These are phyloP conservation scores for Acropternis orthonyx DNA, from an alignment of 2,797 vertebrate genomes.

Conservation along the genomic window DNA sequence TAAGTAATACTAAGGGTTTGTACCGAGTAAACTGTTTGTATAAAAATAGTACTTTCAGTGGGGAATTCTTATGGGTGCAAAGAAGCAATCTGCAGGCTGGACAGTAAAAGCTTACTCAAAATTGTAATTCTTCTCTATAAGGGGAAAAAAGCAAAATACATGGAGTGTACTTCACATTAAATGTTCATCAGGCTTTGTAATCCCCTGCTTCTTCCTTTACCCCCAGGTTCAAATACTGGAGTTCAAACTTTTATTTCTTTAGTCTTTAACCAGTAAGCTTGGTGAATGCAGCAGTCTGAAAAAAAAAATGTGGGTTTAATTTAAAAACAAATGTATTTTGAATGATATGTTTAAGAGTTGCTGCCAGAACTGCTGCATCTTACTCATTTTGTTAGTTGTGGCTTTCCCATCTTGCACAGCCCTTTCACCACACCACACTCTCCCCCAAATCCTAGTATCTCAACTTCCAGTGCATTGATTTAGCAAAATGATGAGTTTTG, in stretches of 20 bases:
- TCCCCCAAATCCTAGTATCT: neutral
- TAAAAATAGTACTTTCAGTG: neutral
- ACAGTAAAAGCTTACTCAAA: neutral
- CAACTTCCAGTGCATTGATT: neutral
- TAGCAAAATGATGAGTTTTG: neutral
- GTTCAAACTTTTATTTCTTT: neutral
- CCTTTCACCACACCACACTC: neutral
- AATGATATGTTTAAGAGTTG: neutral
- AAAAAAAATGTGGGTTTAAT: neutral
- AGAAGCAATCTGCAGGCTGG: neutral
- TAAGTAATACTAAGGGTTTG: neutral
- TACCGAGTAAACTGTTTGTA: neutral
- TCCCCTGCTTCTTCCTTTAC: neutral
- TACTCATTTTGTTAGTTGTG: neutral
- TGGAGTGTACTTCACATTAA: neutral
- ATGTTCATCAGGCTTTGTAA: neutral
- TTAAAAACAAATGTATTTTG: neutral
- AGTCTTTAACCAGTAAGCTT: neutral
- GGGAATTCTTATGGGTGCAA: neutral
- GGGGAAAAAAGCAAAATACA: fast-evolving
- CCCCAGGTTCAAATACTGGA: neutral
- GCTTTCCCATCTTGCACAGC: neutral
- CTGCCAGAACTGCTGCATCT: neutral
- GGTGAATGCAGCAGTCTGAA: neutral
- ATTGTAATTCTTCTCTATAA: neutral